Base-by-base conservation (phyloP, 2,888 invertebrate genomes). In the Monopis laevigella region DNA sequence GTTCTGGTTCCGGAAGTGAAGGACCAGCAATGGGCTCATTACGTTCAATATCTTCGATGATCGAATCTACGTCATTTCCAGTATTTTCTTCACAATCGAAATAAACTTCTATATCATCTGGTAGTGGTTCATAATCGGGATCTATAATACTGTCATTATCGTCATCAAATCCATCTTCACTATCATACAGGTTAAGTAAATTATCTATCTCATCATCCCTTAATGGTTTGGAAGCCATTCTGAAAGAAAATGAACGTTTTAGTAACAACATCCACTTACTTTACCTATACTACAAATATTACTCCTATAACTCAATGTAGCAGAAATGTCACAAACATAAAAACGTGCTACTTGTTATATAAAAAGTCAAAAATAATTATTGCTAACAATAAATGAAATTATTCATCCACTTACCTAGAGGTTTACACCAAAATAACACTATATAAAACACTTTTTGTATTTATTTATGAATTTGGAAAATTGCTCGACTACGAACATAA, bases 241-340 rank as follows among this genome's bases (percentile, higher is more conserved):
- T 36, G 36, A 17, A 36, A 36, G n/a, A n/a, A n/a, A n/a, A n/a
- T n/a, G n/a, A n/a, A n/a, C n/a, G n/a, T n/a, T n/a, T n/a, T n/a
- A n/a, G n/a, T n/a, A n/a, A 19, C 36, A 36, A 14, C 16, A 34
- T 34, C 14, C 34, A 34, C n/a, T 14, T 34, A 13, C 13, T 34
- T 34, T 34, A 34, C 3, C 5, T 34, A 16, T n/a, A 34, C n/a
- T n/a, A 34, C 16, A 14, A 12, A 34, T 34, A 34, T 34, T 34
- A 7, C 34, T 17, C 12, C 16, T 17, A 16, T 34, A 6, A 34
- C 34, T 34, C 34, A 34, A 34, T 34, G 34, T 40, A 30, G 30
- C 40, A 40, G 40, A 40, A 40, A 40, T 40, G 30, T 40, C 19
- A 40, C 40, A 29, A 40, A 40, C 40, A 34, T 41, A 34, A 14